Base-by-base conservation (phyloP, 92 coral and sea anemone genomes). In the Parazoanthus darwini region DNA sequence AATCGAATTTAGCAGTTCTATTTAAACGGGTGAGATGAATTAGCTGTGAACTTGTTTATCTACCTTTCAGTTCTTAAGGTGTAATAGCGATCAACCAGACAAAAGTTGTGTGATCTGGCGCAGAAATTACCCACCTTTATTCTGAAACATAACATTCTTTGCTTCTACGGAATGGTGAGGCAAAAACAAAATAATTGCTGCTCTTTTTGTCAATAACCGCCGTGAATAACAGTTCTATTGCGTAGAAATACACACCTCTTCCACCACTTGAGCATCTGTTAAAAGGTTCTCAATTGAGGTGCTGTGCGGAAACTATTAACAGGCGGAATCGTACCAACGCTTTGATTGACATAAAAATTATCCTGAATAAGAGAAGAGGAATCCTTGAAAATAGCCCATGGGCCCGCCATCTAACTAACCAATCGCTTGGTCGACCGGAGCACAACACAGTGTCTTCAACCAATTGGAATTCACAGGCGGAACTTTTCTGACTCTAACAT, bases 311-410 rank as follows among this genome's bases (percentile, higher is more conserved):
- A 89, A 88, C 94, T 89, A 92, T 92, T 92, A 92, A 92, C 86
- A 82, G 74, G 46, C 73, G 86, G 86, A 82, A 82, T 82, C 75
- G 71, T 82, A 81, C 90, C 84, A 85, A 78, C 90, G n/a, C 86
- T 82, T 89, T 94, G 98, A 94, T 93, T 94, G 98, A 94, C 98
- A 91, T 90, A 86, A 80, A 93, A 94, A 93, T 93, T 90, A 94
- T 83, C 94, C 94, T 84, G 89, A 94, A 93, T 94, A 93, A 91
- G 92, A 90, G 98, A 90, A 90, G 91, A 93, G 92, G 88, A 90
- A 88, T 85, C 92, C 82, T 88, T 86, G 89, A 91, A 90, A 94
- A 93, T 94, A 89, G 95, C 94, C 96, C 80, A 85, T 91, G 93
- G 95, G 92, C 74, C 18, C 77, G 65, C 74, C 86, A 82, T 38